phyloP scores from a whole-genome alignment of 1,140 invertebrate species.

The Euschistus heros region DNA sequence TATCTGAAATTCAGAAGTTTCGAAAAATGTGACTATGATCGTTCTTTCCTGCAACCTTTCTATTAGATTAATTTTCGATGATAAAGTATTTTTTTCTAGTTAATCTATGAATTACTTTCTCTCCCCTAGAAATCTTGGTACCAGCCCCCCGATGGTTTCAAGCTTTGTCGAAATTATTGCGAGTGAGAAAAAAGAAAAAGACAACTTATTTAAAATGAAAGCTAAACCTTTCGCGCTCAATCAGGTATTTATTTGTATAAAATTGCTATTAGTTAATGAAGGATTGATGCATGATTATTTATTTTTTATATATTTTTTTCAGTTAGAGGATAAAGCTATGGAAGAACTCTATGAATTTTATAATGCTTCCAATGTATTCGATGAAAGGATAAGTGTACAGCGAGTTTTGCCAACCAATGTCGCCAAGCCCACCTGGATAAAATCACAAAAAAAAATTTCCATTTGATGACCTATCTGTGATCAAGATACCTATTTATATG shows the following conservation, averaged over 20 bases:
- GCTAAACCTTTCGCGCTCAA: constrained; percentile 51
- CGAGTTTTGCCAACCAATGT: constrained; percentile 35
- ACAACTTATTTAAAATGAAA: constrained; percentile 46
- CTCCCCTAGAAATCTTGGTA: not conserved
- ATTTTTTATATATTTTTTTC: constrained; percentile 26
- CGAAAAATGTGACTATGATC: too few species aligned
- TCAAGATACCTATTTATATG: too few species aligned
- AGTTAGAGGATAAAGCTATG: constrained; percentile 65
- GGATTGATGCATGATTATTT: not conserved
- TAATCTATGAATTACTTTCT: too few species aligned
- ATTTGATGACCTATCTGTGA: not conserved
- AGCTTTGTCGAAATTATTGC: constrained; percentile 45
- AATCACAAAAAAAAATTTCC: constrained; percentile 14
- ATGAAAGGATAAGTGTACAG: constrained; percentile 52
- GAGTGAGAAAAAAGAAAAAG: constrained; percentile 47
- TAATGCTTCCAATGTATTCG: constrained; percentile 43
- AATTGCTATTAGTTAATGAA: not conserved
- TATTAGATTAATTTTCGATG: too few species aligned
- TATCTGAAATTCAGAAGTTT: too few species aligned
- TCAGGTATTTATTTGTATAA: constrained; percentile 37
- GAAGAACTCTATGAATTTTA: constrained; percentile 55
- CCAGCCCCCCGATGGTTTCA: not conserved
- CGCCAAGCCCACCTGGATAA: constrained; percentile 27
- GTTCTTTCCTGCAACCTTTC: too few species aligned
- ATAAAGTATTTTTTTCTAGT: too few species aligned